phyloP scores from a whole-genome alignment of 2,888 invertebrate species.

The Spisula solida region DNA sequence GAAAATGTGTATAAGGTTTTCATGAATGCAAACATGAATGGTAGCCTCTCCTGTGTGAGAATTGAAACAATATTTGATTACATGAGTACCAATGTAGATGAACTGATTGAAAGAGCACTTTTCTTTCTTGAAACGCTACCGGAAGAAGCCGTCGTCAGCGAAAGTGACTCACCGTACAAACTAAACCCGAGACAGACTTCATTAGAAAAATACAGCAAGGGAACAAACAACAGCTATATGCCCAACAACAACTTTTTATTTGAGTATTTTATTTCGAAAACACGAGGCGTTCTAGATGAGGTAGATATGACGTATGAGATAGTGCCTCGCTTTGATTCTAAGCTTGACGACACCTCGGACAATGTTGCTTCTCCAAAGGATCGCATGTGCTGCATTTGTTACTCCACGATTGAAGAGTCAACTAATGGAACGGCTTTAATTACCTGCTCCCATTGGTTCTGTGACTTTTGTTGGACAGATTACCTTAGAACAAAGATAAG shows the following conservation, averaged over 20 bases:
- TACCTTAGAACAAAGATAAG: constrained; percentile 64
- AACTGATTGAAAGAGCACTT: constrained; percentile 66
- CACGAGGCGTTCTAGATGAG: not conserved
- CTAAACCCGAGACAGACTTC: not conserved
- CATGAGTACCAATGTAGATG: constrained; percentile 69
- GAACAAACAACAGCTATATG: constrained; percentile 48
- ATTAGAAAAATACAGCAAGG: constrained; percentile 48
- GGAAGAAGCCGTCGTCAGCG: constrained; percentile 44
- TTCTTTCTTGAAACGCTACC: constrained; percentile 72
- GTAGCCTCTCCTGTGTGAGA: constrained; percentile 42
- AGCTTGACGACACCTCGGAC: constrained; percentile 17
- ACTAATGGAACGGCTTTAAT: constrained; percentile 66
- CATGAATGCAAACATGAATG: constrained; percentile 66
- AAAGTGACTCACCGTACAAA: constrained; percentile 31
- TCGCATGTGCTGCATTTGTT: constrained; percentile 73
- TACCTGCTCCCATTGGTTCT: constrained; percentile 78
- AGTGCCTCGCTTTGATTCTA: not conserved
- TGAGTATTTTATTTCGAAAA: constrained; percentile 13
- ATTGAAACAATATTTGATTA: constrained; percentile 75
- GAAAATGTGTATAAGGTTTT: constrained; percentile 70
- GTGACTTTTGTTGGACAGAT: constrained; percentile 75
- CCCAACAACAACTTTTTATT: constrained; percentile 39
- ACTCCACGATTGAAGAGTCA: constrained; percentile 56
- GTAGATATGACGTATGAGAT: constrained; percentile 37
- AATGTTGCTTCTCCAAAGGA: constrained; percentile 55